These are phyloP conservation scores for Microctenopoma lineatum DNA, from an alignment of 2,797 vertebrate species.

Conservation along the genomic window DNA sequence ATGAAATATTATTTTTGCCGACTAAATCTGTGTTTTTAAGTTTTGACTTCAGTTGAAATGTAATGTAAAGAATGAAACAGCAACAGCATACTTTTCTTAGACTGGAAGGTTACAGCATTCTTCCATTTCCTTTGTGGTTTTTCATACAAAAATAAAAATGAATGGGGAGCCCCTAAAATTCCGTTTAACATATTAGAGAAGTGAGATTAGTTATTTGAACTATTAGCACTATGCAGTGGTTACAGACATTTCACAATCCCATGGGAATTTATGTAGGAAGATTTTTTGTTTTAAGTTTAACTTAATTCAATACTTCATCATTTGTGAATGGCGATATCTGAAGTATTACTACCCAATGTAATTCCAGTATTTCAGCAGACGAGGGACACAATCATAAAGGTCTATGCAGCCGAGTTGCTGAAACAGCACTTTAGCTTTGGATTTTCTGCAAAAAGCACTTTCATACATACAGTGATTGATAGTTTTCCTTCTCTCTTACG, in stretches of 20 bases:
- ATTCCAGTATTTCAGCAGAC: not conserved
- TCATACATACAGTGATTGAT: not conserved
- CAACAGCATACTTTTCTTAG: not conserved
- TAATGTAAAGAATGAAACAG: not conserved
- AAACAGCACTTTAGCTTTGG: not conserved
- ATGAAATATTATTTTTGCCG: not conserved
- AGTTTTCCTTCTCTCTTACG: not conserved
- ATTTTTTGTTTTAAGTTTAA: not conserved
- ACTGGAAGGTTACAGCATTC: not conserved
- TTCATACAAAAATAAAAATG: not conserved
- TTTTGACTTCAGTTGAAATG: not conserved
- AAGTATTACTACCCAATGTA: not conserved
- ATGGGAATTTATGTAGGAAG: not conserved
- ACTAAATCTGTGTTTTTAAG: not conserved
- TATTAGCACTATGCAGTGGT: constrained; percentile 23
- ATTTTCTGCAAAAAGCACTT: not conserved
- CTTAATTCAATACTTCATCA: not conserved
- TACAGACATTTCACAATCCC: constrained; percentile 5
- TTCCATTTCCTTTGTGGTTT: constrained; percentile 11
- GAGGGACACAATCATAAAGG: not conserved
- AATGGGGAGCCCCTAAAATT: constrained; percentile 25
- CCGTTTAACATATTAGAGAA: not conserved
- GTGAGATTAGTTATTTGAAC: not conserved
- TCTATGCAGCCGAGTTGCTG: not conserved
- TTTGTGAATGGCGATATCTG: not conserved